Evolutionary conservation across 2,797 vertebrate genomes (phyloP), one percentile per base, ranked within the genome.

Genomic region (Macropodus opercularis): DNA sequence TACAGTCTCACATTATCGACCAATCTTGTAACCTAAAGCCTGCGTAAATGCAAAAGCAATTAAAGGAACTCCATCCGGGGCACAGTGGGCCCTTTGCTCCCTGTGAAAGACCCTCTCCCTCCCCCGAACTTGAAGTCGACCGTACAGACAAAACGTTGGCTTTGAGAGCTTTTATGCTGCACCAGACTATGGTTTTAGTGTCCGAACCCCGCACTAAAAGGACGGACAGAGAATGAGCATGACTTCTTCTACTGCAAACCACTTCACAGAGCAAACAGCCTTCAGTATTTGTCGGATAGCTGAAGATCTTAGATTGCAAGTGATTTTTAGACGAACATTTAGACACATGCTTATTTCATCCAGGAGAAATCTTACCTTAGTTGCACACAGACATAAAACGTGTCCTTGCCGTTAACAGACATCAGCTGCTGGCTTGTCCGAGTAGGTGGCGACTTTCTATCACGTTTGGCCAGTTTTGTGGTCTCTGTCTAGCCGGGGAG

Each of bases 91-190:
- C 77, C 73, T 84, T 71, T 80, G 78, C 78, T 78, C 77, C 84
- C 57, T 73, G 73, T 48, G 50, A 78, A 81, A 43, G 69, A 72
- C 71, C 68, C 69, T 81, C 74, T 87, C 85, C 87, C 90, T 90
- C 87, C 90, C 87, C 88, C 91, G 92, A 93, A 92, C 92, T 93
- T 93, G 92, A 93, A 93, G 83, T 92, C 91, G 85, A 92, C 89
- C 89, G 85, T 81, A 80, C 65, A 89, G 81, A 87, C 87, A 87
- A 90, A 88, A 84, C 85, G 87, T 89, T 87, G 87, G 85, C 86
- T 85, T 89, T 86, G 85, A 87, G 67, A 27, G 74, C 39, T 59
- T 80, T 83, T 77, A 84, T 71, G 48, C 79, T 63, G 55, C 46
- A 47, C 56, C 62, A 66, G 60, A 42, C 64, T 49, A 43, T 51